A percentile compares a stretch with the other conserved stretches of the same genome.
Conservation (phyloP, 1,140 invertebrate genomes). For the Maniola jurtina region DNA sequence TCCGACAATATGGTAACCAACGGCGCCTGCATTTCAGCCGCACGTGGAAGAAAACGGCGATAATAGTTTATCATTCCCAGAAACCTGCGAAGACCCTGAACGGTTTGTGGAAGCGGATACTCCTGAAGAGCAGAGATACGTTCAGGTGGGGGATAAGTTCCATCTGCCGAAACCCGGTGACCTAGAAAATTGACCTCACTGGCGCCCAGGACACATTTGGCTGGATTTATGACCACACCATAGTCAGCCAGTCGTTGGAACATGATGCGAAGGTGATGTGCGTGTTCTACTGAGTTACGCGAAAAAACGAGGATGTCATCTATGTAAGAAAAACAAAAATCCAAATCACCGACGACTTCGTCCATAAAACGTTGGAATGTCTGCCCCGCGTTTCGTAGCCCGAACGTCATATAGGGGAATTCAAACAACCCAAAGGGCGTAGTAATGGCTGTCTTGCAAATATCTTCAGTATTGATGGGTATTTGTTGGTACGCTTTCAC, state of each 20-base stretch:
- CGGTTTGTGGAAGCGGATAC: constrained; percentile 14
- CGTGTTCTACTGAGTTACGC: constrained; percentile 11
- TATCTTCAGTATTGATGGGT: constrained; percentile 8
- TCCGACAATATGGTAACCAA: constrained; percentile 15
- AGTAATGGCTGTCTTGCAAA: constrained; percentile 20
- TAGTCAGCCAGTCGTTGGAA: constrained; percentile 16
- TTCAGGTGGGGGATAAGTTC: constrained; percentile 11
- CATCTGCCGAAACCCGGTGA: constrained; percentile 13
- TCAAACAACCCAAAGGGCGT: constrained; percentile 18
- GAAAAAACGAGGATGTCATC: neutral
- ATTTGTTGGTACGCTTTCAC: constrained; percentile 18
- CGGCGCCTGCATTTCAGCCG: constrained; percentile 13
- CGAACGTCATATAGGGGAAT: constrained; percentile 21
- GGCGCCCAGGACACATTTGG: constrained; percentile 12
- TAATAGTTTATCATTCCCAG: constrained; percentile 23
- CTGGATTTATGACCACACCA: constrained; percentile 18
- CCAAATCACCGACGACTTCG: neutral
- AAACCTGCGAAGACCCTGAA: constrained; percentile 9
- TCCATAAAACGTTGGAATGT: constrained; percentile 25
- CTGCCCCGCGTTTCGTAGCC: constrained; percentile 18
- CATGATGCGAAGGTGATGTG: constrained; percentile 11
- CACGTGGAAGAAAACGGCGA: constrained; percentile 10
- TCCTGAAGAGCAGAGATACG: constrained; percentile 14
- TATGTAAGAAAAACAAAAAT: constrained; percentile 19
- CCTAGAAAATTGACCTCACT: constrained; percentile 15